Conservation (phyloP, 2,113 vertebrate genomes). For the Empidonax alnorum region DNA sequence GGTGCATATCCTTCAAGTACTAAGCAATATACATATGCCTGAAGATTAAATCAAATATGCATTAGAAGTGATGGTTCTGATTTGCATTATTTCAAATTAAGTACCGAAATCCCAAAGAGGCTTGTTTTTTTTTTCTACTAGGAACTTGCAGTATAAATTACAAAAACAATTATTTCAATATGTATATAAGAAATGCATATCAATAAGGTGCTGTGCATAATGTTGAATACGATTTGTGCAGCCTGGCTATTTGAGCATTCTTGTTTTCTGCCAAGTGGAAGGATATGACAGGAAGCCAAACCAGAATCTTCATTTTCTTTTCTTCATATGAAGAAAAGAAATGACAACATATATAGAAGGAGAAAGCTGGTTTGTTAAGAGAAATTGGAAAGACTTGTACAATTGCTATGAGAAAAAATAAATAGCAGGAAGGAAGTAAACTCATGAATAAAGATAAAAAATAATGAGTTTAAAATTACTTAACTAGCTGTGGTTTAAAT, state of each 20-base stretch:
- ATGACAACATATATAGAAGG: neutral
- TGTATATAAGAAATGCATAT: neutral
- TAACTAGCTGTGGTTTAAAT: neutral
- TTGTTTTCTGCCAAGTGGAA: conserved; percentile 10
- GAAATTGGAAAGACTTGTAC: neutral
- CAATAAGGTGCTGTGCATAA: neutral
- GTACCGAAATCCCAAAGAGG: neutral
- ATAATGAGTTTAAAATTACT: neutral
- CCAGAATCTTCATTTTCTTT: neutral
- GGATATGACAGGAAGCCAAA: neutral
- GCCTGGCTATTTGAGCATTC: neutral
- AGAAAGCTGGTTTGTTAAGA: neutral
- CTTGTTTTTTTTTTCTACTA: neutral
- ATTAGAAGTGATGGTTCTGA: neutral
- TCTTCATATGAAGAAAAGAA: neutral
- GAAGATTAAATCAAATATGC: neutral
- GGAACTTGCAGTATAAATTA: neutral
- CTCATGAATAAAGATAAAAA: conserved; percentile 25
- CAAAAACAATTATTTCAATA: neutral
- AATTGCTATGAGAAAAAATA: conserved; percentile 4
- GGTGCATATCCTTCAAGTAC: neutral
- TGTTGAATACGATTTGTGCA: neutral
- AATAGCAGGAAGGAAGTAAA: conserved; percentile 22
- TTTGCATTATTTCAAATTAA: neutral
- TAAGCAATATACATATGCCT: neutral